Percentiles rank a stretch among this genome's conserved stretches.
Evolutionary conservation across 1,140 invertebrate genomes (phyloP).

Genomic region (Eciton burchellii): DNA sequence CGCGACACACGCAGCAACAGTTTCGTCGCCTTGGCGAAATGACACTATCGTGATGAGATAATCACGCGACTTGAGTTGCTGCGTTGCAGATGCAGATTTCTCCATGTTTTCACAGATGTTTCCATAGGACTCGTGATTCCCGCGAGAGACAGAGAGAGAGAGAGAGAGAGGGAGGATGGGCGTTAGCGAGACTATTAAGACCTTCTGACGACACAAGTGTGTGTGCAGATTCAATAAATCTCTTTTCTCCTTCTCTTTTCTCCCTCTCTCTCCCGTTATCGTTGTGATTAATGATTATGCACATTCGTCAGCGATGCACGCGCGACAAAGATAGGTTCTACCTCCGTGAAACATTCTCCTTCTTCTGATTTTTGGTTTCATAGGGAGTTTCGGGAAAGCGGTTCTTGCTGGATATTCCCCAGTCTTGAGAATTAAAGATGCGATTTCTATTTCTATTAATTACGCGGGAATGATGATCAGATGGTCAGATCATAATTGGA

Average conservation of each 20-base stretch:
- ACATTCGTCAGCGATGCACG: neutral
- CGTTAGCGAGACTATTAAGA: neutral
- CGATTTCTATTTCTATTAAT: constrained; percentile 1
- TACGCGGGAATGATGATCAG: neutral
- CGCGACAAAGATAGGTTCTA: neutral
- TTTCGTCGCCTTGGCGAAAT: neutral
- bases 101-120: neutral
- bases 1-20: neutral
- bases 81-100: too few relatives aligned
- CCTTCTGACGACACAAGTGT: neutral
- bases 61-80: neutral
- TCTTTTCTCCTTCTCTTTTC: neutral
- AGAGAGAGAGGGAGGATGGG: neutral
- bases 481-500: neutral
- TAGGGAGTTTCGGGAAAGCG: neutral
- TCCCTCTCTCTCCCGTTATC: too few relatives aligned
- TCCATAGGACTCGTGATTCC: neutral
- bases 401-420: neutral
- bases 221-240: neutral
- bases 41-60: neutral
- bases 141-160: too few relatives aligned
- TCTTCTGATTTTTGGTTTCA: neutral
- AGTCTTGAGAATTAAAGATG: neutral
- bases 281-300: neutral
- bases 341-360: neutral